Percentiles rank a stretch among this genome's conserved stretches.
Conservation (phyloP, 1,140 invertebrate species). For the Drosophila subpulchrella region DNA sequence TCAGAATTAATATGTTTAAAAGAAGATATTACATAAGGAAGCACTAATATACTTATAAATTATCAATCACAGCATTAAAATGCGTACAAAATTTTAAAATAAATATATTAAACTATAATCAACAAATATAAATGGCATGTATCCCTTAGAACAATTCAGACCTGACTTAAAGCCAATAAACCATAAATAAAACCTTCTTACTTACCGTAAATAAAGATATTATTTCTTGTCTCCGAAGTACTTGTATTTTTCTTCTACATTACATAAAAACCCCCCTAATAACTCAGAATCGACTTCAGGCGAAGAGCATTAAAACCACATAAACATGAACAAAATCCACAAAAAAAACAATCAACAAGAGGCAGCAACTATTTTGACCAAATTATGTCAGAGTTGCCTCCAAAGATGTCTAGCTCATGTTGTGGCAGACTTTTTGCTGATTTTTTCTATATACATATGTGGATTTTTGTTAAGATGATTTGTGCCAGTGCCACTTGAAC, state of each 20-base stretch:
- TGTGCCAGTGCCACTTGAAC: constrained; percentile 73
- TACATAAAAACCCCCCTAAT: neutral
- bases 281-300: neutral
- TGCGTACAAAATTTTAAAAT: too few species aligned
- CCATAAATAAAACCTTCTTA: too few species aligned
- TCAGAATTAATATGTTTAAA: neutral
- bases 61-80: too few species aligned
- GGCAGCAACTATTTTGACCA: constrained; percentile 49
- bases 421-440: constrained; percentile 20
- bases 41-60: too few species aligned
- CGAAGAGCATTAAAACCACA: neutral
- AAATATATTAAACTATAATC: too few species aligned
- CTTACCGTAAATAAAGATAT: too few species aligned
- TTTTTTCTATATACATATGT: constrained; percentile 4
- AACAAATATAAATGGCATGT: too few species aligned
- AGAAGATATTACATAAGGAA: too few species aligned
- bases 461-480: constrained; percentile 52
- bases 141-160: too few species aligned
- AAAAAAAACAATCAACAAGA: constrained; percentile 14
- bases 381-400: constrained; percentile 65
- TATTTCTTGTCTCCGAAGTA: neutral
- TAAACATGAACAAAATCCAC: constrained; percentile 3
- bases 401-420: constrained; percentile 36
- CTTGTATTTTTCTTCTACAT: too few species aligned
- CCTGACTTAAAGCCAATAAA: too few species aligned